phyloP scores from a whole-genome alignment of 2,888 invertebrate species.

The Bimastos eiseni region DNA sequence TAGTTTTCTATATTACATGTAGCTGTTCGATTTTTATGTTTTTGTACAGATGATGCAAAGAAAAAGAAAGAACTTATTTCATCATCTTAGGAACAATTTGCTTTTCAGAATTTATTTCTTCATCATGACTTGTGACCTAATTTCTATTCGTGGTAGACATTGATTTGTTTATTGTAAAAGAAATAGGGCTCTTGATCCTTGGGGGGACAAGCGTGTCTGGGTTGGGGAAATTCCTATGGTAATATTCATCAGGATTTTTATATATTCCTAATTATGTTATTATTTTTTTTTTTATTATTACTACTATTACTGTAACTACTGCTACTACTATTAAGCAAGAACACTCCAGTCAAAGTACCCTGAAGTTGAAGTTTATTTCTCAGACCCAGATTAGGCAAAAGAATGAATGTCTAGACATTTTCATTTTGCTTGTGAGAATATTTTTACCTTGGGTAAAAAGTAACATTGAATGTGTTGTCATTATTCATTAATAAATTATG shows the following conservation, averaged over 20 bases:
- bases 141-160: background rate
- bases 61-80: background rate
- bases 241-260: background rate
- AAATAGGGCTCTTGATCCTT: background rate
- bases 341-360: background rate
- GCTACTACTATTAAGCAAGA: background rate
- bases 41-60: conserved; percentile 4
- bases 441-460: too few relatives aligned
- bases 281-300: background rate
- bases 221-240: background rate
- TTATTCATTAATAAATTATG: too few relatives aligned
- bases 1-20: background rate
- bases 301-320: too few relatives aligned
- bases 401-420: too few relatives aligned
- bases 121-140: background rate
- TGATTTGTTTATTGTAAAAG: background rate
- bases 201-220: background rate
- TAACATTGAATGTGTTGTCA: too few relatives aligned
- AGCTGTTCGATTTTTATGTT: background rate
- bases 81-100: conserved; percentile 14
- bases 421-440: too few relatives aligned
- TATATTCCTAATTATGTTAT: background rate
- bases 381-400: too few relatives aligned
- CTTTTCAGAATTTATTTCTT: conserved; percentile 1
- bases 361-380: background rate